A percentile compares a stretch with the other conserved stretches of the same genome.
These are phyloP conservation scores for Omphaloscelis lunosa DNA, from an alignment of 2,888 invertebrate genomes.

Conservation along the genomic window DNA sequence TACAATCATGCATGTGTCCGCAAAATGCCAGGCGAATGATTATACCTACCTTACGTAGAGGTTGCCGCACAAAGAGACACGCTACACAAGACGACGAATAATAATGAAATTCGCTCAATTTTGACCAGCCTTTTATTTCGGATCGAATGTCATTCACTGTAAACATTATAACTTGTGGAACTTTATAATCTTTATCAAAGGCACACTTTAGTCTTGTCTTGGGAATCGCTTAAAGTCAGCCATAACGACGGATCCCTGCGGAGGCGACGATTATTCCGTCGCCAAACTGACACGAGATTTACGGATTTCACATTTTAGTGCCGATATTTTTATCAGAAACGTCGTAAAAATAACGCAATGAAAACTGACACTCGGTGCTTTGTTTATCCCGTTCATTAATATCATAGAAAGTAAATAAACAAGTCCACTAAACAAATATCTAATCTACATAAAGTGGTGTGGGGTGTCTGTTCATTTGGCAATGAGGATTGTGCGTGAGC, in stretches of 20 bases:
- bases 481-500: conserved; percentile 45
- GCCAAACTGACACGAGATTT: conserved; percentile 21
- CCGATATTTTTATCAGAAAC: conserved; percentile 41
- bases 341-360: conserved; percentile 60
- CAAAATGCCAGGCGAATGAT: not conserved
- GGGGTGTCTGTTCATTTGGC: conserved; percentile 43
- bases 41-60: conserved; percentile 22
- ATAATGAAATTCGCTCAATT: not conserved
- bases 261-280: conserved; percentile 8
- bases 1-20: conserved; percentile 20
- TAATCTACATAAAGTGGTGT: conserved; percentile 63
- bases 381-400: conserved; percentile 54
- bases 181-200: conserved; percentile 26
- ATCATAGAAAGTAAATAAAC: conserved; percentile 55
- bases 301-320: conserved; percentile 36
- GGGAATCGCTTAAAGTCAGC: conserved; percentile 18
- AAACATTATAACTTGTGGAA: conserved; percentile 3
- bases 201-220: conserved; percentile 1
- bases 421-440: conserved; percentile 65
- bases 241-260: conserved; percentile 21
- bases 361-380: conserved; percentile 55
- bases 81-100: not conserved
- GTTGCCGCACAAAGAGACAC: not conserved
- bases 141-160: not conserved
- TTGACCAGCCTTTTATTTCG: not conserved